Evolutionary conservation across 1,140 invertebrate genomes (phyloP).

Genomic region (Agrypnia vestita): DNA sequence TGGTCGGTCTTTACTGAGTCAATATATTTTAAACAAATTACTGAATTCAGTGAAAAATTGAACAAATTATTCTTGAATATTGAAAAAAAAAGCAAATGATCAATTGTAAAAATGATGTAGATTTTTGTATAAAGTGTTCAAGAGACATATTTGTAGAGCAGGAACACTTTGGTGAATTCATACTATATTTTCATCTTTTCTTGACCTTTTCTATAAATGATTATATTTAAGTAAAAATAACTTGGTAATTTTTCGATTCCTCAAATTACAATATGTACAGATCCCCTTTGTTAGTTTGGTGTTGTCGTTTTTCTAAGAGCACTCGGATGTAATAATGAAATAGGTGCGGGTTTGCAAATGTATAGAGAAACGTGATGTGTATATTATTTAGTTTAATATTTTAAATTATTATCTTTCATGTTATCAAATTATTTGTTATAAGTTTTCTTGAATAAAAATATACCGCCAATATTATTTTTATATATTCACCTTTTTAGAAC

Average conservation of each 20-base stretch:
- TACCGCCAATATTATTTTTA: background rate
- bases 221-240: background rate
- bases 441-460: background rate
- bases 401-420: background rate
- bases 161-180: background rate
- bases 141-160: no score
- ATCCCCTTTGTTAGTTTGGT: background rate
- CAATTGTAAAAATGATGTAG: no score
- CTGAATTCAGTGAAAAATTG: no score
- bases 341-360: background rate
- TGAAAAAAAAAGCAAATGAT: no score
- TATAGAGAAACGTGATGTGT: background rate
- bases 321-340: background rate
- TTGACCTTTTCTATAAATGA: background rate
- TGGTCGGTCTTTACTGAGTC: no score
- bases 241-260: background rate
- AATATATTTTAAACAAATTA: no score
- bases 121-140: no score
- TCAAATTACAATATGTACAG: background rate
- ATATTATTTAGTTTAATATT: background rate
- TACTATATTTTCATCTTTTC: background rate
- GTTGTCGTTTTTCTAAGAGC: background rate
- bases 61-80: no score
- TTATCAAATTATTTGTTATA: constrained; percentile 1
- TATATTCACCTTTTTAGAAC: background rate